Evolutionary conservation across 2,797 vertebrate genomes (phyloP).

Genomic region (Amphiprion clarkii): DNA sequence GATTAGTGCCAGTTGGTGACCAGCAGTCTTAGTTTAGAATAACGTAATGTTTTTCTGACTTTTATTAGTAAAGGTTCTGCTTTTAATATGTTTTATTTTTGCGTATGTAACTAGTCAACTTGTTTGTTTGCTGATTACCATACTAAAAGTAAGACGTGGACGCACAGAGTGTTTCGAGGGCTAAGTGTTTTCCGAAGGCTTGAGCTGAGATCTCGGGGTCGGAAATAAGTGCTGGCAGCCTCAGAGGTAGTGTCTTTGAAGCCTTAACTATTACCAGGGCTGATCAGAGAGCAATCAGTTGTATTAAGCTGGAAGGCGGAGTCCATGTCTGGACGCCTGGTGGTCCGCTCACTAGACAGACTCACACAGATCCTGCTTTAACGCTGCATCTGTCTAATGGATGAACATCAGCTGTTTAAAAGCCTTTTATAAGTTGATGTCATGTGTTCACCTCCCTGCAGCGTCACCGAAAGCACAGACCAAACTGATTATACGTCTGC

Average conservation of each 20-base stretch:
- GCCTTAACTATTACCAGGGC: conserved; percentile 77
- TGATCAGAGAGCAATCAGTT: conserved; percentile 79
- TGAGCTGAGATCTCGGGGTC: conserved; percentile 54
- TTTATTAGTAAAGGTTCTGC: not conserved
- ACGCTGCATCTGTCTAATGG: conserved; percentile 48
- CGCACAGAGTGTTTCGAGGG: not conserved
- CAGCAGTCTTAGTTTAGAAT: too few species aligned
- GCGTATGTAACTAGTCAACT: not conserved
- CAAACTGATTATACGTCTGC: conserved; percentile 50
- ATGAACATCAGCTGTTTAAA: conserved; percentile 61
- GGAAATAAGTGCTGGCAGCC: conserved; percentile 76
- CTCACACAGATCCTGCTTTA: not conserved
- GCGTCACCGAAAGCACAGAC: conserved; percentile 37
- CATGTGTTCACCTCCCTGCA: conserved; percentile 45
- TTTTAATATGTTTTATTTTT: not conserved
- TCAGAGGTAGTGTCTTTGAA: conserved; percentile 76
- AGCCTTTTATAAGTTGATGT: conserved; percentile 36
- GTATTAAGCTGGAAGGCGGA: conserved; percentile 76
- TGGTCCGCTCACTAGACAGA: conserved; percentile 66
- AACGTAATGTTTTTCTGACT: too few species aligned
- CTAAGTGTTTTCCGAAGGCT: conserved; percentile 59
- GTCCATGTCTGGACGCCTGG: conserved; percentile 68
- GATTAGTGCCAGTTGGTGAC: not conserved
- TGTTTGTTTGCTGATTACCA: not conserved
- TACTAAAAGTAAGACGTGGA: not conserved